Percentiles rank a stretch among this genome's conserved stretches.
Evolutionary conservation across 1,140 invertebrate species (phyloP).

Genomic region (Caenorhabditis briggsae): DNA sequence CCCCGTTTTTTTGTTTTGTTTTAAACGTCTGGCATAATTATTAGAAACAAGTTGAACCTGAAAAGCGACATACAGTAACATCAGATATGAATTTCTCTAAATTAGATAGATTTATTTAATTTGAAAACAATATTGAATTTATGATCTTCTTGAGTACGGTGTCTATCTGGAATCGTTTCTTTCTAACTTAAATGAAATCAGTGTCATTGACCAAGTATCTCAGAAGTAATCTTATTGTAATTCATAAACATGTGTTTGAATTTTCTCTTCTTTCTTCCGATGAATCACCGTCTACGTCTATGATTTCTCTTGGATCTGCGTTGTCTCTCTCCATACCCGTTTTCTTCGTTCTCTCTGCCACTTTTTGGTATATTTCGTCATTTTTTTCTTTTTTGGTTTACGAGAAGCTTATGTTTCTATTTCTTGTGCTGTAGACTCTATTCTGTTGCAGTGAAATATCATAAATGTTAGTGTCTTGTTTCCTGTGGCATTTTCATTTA

Average conservation of each 20-base stretch:
- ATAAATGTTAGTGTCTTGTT: background rate
- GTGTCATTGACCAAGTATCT: background rate
- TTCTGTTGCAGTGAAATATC: background rate
- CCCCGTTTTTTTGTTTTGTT: slow-evolving; percentile 32
- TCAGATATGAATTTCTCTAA: too few relatives aligned
- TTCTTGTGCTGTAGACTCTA: background rate
- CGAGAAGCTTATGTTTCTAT: background rate
- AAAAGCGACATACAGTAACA: too few relatives aligned
- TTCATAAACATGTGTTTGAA: background rate
- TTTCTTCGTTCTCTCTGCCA: slow-evolving; percentile 8
- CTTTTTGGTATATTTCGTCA: slow-evolving; percentile 5
- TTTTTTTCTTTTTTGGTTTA: slow-evolving; percentile 47
- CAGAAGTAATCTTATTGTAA: background rate
- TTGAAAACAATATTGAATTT: too few relatives aligned
- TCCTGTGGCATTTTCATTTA: background rate
- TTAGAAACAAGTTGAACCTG: background rate
- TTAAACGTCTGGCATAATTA: slow-evolving; percentile 45
- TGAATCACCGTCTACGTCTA: slow-evolving; percentile 19
- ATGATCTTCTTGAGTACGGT: too few relatives aligned
- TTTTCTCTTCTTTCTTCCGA: background rate
- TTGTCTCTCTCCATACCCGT: background rate
- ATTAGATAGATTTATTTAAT: too few relatives aligned
- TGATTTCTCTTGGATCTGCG: background rate
- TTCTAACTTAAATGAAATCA: too few relatives aligned
- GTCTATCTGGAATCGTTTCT: too few relatives aligned